Percentiles rank a stretch among this genome's conserved stretches.
These are phyloP conservation scores for Syrmaticus mikado DNA, from an alignment of 2,113 vertebrate genomes.

Conservation along the genomic window DNA sequence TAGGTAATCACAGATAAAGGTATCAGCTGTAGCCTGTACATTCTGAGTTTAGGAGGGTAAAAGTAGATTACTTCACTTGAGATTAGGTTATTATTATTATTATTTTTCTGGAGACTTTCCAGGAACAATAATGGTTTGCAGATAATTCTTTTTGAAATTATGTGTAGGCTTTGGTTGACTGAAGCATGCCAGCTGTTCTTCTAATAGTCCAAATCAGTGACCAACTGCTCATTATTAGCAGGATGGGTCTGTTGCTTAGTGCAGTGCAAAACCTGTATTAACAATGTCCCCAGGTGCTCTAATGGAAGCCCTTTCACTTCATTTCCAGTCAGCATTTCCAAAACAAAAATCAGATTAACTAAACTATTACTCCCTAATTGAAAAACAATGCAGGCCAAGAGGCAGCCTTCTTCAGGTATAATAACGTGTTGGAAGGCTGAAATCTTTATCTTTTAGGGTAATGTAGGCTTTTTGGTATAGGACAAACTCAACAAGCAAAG, in stretches of 20 bases:
- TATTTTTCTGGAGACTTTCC: constrained; percentile 50
- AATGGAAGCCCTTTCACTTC: neutral
- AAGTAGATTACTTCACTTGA: constrained; percentile 59
- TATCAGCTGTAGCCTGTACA: neutral
- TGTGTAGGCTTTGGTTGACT: constrained; percentile 49
- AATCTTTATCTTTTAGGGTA: neutral
- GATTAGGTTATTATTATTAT: neutral
- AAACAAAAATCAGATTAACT: neutral
- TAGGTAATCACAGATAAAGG: neutral
- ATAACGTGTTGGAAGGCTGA: neutral
- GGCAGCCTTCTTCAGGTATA: neutral
- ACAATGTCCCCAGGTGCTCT: neutral
- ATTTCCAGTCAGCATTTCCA: neutral
- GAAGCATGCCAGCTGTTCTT: constrained; percentile 71
- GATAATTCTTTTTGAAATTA: constrained; percentile 44
- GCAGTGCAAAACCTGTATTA: constrained; percentile 23
- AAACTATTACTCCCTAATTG: neutral
- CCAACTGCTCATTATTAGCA: constrained; percentile 56
- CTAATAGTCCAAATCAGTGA: constrained; percentile 67
- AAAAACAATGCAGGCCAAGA: neutral
- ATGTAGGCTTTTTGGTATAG: neutral
- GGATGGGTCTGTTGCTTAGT: constrained; percentile 1
- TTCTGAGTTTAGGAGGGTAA: constrained; percentile 55
- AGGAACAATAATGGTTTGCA: constrained; percentile 46
- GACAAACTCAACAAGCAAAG: neutral